Base-by-base conservation (phyloP, 2,113 vertebrate genomes). In the Semnornis frantzii region DNA sequence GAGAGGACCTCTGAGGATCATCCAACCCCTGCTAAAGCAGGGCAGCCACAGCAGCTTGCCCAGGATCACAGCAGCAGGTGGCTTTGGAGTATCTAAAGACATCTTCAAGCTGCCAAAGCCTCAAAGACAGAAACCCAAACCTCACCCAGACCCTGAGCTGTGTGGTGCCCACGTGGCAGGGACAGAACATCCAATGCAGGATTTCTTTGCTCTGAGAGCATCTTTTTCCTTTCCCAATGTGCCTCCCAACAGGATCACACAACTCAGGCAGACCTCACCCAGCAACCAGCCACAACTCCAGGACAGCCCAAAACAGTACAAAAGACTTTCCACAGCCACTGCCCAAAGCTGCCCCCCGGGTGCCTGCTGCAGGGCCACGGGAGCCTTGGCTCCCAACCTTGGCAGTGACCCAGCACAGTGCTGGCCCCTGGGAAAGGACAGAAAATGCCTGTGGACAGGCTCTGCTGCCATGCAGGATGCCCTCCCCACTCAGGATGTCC, bases 381-480 rank as follows among this genome's bases (percentile, higher is more conserved):
- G n/a, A 87, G 28, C 34, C n/a, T 82, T 9, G 0, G 33, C 23
- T 62, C 62, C 63, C 6, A 1, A 20, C 59, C 46, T 33, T 59
- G 82, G 63, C 78, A 70, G 57, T 21, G 34, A 33, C 85, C 75
- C 87, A 85, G 76, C 71, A 44, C 0, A 1, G 46, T 66, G 74
- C 37, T 58, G 73, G 65, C 64, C 90, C 89, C 90, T 85, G 90
- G 85, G 92, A 91, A 93, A 88, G 79, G 85, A 77, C 28, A 34
- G 90, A 85, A 96, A 94, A 92, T 95, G 94, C 94, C 80, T 31
- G 3, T 18, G 39, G 87, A 80, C 39, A 59, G 58, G 28, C 34
- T 24, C 4, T 2, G 10, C 89, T 79, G 93, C 81, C 85, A n/a
- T 15, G 78, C 75, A 10, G 37, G 37, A 37, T 37, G 37, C 37